Percentiles rank a stretch among this genome's conserved stretches.
Conservation (phyloP, 2,797 vertebrate species). For the Cirrhinus mrigala region DNA sequence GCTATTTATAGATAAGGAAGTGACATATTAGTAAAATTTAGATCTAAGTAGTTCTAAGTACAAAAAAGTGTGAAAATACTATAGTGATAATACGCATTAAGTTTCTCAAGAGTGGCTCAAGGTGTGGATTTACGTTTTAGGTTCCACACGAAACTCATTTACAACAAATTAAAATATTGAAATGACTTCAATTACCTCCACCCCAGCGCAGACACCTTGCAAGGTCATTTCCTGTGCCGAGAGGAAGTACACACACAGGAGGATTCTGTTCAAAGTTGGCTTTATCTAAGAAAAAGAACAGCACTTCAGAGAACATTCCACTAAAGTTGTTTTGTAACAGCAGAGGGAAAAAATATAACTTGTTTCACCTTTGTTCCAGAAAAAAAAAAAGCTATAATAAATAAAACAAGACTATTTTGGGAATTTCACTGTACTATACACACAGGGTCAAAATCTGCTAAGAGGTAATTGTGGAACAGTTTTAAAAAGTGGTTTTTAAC, state of each 20-base stretch:
- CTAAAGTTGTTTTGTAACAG: background rate
- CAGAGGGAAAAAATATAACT: background rate
- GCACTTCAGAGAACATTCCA: constrained; percentile 29
- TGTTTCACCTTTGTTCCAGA: background rate
- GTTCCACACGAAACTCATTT: background rate
- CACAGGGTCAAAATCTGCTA: background rate
- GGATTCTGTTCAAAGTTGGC: constrained; percentile 91
- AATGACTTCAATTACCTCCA: constrained; percentile 83
- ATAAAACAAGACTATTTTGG: background rate
- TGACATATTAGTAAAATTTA: background rate
- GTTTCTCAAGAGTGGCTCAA: background rate
- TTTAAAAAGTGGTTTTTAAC: background rate
- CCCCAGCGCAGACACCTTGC: constrained; percentile 94
- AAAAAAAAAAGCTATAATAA: background rate
- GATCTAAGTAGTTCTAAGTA: background rate
- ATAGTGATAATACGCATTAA: background rate
- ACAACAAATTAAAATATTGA: background rate
- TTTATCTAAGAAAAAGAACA: constrained; percentile 82
- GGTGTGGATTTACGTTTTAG: background rate
- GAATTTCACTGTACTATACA: background rate
- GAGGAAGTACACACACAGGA: constrained; percentile 92
- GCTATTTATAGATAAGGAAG: constrained; percentile 6
- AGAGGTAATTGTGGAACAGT: background rate
- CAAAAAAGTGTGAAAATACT: background rate
- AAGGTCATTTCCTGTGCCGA: constrained; percentile 70